Percentiles rank a stretch among this genome's conserved stretches.
These are phyloP conservation scores for Styela clava DNA, from an alignment of 23 tunicate species.

Conservation along the genomic window DNA sequence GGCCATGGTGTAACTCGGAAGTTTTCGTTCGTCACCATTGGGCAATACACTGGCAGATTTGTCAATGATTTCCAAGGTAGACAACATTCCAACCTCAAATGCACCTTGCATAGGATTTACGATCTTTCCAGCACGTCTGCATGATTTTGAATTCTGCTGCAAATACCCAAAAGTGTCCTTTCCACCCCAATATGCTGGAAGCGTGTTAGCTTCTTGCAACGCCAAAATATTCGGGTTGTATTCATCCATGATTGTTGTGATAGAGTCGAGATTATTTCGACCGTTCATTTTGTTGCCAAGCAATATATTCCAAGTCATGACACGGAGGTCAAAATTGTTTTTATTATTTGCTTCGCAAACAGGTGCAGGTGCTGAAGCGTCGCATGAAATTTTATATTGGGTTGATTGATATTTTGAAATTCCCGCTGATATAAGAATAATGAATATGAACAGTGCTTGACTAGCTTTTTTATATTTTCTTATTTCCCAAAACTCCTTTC, in stretches of 20 bases:
- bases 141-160: slow-evolving; percentile 11
- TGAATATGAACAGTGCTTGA: neutral
- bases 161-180: slow-evolving; percentile 64
- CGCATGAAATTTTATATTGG: slow-evolving; percentile 10
- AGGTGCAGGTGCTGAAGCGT: neutral
- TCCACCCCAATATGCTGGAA: slow-evolving; percentile 81
- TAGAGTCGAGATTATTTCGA: slow-evolving; percentile 46
- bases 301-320: slow-evolving; percentile 74
- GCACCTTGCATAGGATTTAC: slow-evolving; percentile 50
- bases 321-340: slow-evolving; percentile 15
- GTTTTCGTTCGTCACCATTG: neutral
- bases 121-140: neutral
- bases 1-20: slow-evolving; percentile 32
- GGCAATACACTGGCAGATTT: slow-evolving; percentile 36
- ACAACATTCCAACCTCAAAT: slow-evolving; percentile 72
- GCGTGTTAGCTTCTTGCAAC: slow-evolving; percentile 73
- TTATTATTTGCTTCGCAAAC: neutral
- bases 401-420: slow-evolving; percentile 4
- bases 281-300: slow-evolving; percentile 64
- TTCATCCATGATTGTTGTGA: slow-evolving; percentile 21
- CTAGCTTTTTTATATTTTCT: neutral
- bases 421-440: neutral
- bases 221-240: slow-evolving; percentile 53
- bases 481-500: no score
- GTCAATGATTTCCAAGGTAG: slow-evolving; percentile 26